phyloP scores from a whole-genome alignment of 2,888 invertebrate genomes.

The Fabriciana adippe region DNA sequence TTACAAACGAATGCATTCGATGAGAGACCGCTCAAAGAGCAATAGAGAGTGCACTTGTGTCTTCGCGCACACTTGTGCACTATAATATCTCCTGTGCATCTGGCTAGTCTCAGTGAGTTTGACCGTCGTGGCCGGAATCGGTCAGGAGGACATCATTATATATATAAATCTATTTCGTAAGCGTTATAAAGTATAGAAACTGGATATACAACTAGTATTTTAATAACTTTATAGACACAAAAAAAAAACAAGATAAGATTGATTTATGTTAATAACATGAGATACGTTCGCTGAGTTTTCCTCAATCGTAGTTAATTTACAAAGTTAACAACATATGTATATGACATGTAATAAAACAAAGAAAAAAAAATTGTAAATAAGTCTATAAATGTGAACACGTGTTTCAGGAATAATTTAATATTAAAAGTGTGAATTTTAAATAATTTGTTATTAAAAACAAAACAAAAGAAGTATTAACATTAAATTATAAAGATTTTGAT shows the following conservation, averaged over 20 bases:
- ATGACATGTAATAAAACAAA: neutral
- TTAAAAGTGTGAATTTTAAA: neutral
- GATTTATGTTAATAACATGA: slow-evolving; percentile 23
- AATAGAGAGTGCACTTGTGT: too few relatives aligned
- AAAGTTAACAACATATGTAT: neutral
- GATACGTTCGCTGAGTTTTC: slow-evolving; percentile 18
- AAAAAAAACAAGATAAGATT: slow-evolving; percentile 12
- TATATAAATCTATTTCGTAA: too few relatives aligned
- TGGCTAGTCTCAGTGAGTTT: too few relatives aligned
- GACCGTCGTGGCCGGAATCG: too few relatives aligned
- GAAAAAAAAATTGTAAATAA: slow-evolving; percentile 1
- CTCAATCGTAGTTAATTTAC: slow-evolving; percentile 12
- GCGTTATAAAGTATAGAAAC: neutral
- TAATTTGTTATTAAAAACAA: neutral
- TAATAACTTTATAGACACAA: slow-evolving; percentile 3
- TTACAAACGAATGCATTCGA: too few relatives aligned
- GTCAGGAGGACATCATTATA: too few relatives aligned
- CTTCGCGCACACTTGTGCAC: too few relatives aligned
- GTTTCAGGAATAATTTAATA: neutral
- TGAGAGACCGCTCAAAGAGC: too few relatives aligned
- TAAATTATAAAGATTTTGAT: too few relatives aligned
- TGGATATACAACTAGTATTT: neutral
- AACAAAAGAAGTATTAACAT: too few relatives aligned
- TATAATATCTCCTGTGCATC: too few relatives aligned
- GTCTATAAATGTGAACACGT: neutral